phyloP scores from a whole-genome alignment of 2,797 vertebrate genomes.

The Mareca penelope region DNA sequence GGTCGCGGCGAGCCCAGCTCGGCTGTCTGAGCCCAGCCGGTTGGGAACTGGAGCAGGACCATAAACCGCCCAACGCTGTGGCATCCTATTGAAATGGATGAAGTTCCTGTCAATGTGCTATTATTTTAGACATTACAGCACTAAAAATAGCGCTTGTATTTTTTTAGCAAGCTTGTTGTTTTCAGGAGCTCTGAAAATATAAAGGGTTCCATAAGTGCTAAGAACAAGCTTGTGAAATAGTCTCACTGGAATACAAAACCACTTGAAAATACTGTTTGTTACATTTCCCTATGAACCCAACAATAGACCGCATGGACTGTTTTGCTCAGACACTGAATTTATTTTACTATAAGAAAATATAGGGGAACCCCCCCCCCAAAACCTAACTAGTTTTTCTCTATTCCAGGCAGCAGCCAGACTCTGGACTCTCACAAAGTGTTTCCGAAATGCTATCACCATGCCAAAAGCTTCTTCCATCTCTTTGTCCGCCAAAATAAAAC shows the following conservation, averaged over 20 bases:
- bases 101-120: slow-evolving; percentile 44
- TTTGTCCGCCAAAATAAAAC: background rate
- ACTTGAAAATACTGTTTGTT: slow-evolving; percentile 58
- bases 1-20: fast-evolving
- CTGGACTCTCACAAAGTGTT: background rate
- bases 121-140: background rate
- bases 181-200: slow-evolving; percentile 58
- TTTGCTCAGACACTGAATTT: background rate
- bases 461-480: background rate
- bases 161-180: slow-evolving; percentile 39
- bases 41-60: background rate
- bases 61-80: slow-evolving; percentile 4
- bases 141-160: slow-evolving; percentile 44
- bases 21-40: background rate
- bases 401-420: background rate
- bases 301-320: background rate
- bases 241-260: slow-evolving; percentile 48
- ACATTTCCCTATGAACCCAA: slow-evolving; percentile 24
- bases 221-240: slow-evolving; percentile 51
- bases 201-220: slow-evolving; percentile 61
- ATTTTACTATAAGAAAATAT: background rate
- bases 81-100: background rate
- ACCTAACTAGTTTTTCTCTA: background rate
- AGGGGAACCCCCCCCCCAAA: background rate
- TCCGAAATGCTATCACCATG: background rate